A percentile compares a stretch with the other conserved stretches of the same genome.
Conservation (phyloP, 2,113 vertebrate species). For the Sinocyclocheilus anophthalmus region DNA sequence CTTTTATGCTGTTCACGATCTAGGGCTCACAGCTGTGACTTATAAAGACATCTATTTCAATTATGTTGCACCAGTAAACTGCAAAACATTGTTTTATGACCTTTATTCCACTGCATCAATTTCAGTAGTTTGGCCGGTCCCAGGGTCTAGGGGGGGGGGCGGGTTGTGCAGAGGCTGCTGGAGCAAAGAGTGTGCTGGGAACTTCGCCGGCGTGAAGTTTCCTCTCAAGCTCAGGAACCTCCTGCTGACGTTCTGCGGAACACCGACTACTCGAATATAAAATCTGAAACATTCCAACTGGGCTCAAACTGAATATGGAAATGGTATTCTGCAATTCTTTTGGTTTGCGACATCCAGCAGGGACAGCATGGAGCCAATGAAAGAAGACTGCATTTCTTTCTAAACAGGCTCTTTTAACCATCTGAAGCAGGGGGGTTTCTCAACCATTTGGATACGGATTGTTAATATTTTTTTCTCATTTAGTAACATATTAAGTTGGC, state of each 20-base stretch:
- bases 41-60: not conserved
- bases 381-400: not conserved
- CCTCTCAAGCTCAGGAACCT: conserved; percentile 62
- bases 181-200: conserved; percentile 47
- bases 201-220: conserved; percentile 63
- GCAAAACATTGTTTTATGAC: not conserved
- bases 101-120: not conserved
- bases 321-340: not conserved
- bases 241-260: conserved; percentile 37
- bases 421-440: not conserved
- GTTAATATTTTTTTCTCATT: not conserved
- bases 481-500: not conserved
- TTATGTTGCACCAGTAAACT: not conserved
- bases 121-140: conserved; percentile 37
- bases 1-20: not conserved
- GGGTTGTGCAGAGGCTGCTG: conserved; percentile 54
- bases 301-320: not conserved
- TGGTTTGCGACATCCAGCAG: conserved; percentile 16
- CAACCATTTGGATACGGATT: not conserved
- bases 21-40: not conserved
- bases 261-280: conserved; percentile 1
- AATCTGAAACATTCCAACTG: conserved; percentile 1
- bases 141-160: conserved; percentile 48
- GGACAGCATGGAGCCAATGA: not conserved
- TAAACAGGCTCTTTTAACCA: no score